Evolutionary conservation across 2,113 vertebrate genomes (phyloP).

Genomic region (Xenotilapia caudafasciata): DNA sequence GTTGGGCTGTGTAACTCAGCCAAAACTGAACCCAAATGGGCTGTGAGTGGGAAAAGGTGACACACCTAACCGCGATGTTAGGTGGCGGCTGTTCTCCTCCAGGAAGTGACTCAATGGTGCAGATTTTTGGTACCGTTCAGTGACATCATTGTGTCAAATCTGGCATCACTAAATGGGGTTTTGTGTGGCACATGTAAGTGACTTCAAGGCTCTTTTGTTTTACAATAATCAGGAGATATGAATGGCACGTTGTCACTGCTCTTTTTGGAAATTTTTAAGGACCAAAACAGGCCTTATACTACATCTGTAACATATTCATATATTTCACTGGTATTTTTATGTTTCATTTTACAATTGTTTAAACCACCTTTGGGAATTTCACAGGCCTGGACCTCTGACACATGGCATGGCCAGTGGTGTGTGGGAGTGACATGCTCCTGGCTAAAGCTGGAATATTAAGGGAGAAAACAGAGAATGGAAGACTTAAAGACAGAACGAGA

Average conservation of each 20-base stretch:
- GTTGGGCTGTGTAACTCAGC: not conserved
- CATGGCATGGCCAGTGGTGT: not conserved
- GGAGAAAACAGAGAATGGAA: not conserved
- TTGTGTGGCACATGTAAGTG: not conserved
- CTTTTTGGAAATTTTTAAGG: not conserved
- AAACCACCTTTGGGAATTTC: slow-evolving; percentile 10
- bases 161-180: slow-evolving; percentile 4
- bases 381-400: slow-evolving; percentile 21
- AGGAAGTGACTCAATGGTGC: slow-evolving; percentile 41
- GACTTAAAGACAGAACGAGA: not conserved
- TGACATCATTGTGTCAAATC: slow-evolving; percentile 20
- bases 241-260: not conserved
- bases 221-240: not conserved
- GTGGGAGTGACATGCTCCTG: slow-evolving; percentile 1
- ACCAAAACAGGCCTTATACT: not conserved
- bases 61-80: slow-evolving; percentile 19
- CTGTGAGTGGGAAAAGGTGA: slow-evolving; percentile 41
- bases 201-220: not conserved
- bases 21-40: slow-evolving; percentile 5
- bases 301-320: not conserved
- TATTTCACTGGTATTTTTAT: not conserved
- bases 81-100: slow-evolving; percentile 16
- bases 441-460: not conserved
- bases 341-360: not conserved
- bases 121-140: not conserved